A percentile compares a stretch with the other conserved stretches of the same genome.
Evolutionary conservation across 1,140 invertebrate species (phyloP).

Genomic region (Luehdorfia chinensis): DNA sequence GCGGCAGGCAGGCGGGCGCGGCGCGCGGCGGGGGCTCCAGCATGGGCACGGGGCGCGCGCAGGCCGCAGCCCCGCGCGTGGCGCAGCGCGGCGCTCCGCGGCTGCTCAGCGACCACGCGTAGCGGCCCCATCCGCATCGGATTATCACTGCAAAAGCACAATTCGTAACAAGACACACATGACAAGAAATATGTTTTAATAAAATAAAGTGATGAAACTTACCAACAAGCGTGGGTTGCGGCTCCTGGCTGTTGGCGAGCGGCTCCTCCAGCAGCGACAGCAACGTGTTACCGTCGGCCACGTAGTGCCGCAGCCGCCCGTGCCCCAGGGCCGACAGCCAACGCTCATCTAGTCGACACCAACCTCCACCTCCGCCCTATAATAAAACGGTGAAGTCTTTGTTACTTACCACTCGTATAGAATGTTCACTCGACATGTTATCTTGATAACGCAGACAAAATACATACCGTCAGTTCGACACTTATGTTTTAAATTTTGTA

Average conservation of each 20-base stretch:
- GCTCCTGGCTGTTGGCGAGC: constrained; percentile 88
- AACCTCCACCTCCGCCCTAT: constrained; percentile 92
- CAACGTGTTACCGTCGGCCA: constrained; percentile 93
- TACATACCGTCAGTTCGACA: no score
- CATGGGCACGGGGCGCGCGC: constrained; percentile 62
- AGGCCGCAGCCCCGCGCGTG: constrained; percentile 40
- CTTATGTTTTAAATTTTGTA: no score
- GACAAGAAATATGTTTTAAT: constrained; percentile 39
- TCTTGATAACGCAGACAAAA: no score
- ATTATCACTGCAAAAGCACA: constrained; percentile 82
- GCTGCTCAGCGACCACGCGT: constrained; percentile 95
- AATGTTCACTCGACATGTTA: no score
- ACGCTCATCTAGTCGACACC: constrained; percentile 93
- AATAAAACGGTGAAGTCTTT: no score
- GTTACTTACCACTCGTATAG: no score
- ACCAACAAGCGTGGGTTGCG: constrained; percentile 85
- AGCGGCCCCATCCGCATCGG: constrained; percentile 93
- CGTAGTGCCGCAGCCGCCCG: constrained; percentile 88
- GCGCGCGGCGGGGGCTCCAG: constrained; percentile 48
- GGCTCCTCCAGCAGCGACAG: constrained; percentile 94
- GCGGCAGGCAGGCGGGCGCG: constrained; percentile 48
- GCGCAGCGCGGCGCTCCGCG: constrained; percentile 81
- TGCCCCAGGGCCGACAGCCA: constrained; percentile 88
- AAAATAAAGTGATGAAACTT: no score
- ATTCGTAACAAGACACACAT: constrained; percentile 55